Base-by-base conservation (phyloP, 2,797 vertebrate genomes). In the Scleropages formosus region DNA sequence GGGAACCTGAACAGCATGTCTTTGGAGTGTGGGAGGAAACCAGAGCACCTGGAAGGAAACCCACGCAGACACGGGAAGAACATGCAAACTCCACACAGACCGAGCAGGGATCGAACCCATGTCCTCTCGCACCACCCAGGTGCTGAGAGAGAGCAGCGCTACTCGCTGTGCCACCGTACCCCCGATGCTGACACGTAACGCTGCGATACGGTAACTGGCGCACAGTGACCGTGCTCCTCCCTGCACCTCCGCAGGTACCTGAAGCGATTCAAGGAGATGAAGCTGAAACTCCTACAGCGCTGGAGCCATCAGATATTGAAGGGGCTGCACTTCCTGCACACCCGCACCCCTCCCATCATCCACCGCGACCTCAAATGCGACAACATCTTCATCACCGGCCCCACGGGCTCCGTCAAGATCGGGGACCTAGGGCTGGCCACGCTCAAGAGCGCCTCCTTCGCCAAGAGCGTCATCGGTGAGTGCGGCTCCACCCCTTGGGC, bases 301-400 rank as follows among this genome's bases (percentile, higher is more conserved):
- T 98, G 97, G 96, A 96, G 96, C 81, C 90, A 93, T 71, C 96
- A 98, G 87, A 97, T 98, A 87, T 89, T 99, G 10, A 94, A 94
- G 77, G 97, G 97, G 0, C 93, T 98, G 53, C 94, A 97, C 77
- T 98, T 98, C 85, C 92, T 98, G 76, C 96, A 98, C 85, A 96
- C 96, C 0, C 93, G 96, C 59, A 89, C 91, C 0, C 97, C 96
- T 12, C 96, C 96, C 47, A 97, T 98, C 85, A 92, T 98, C 83
- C 97, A 98, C 81, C 90, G 97, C 0, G 97, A 98, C 85, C 95
- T 98, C 82, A 98, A 98, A 87, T 98, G 97, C 0, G 97, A 98
- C 90, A 98, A 98, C 80, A 91, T 98, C 88, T 98, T 98, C 89
- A 98, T 98, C 89, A 98, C 96, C 0, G 97, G 96, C 3, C 97